Conservation (phyloP, 2,888 invertebrate species). For the Hermaeophaga mercurialis region DNA sequence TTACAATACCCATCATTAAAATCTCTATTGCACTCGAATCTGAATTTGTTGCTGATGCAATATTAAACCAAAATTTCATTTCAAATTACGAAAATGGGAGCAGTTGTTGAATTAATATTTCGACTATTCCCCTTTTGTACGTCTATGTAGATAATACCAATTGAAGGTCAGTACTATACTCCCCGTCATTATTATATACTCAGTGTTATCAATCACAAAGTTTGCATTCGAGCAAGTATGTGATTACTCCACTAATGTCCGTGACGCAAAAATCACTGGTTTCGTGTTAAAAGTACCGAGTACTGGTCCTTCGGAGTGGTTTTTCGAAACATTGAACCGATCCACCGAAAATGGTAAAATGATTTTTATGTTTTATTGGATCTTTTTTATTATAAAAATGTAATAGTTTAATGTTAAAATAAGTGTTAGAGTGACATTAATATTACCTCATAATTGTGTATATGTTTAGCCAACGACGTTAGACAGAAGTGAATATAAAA, state of each 20-base stretch:
- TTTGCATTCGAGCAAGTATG: conserved; percentile 13
- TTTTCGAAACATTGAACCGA: background rate
- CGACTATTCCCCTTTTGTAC: conserved; percentile 7
- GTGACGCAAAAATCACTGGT: background rate
- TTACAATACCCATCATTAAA: no score
- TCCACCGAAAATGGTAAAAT: background rate
- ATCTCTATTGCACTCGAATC: no score
- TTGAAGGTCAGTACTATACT: conserved; percentile 20
- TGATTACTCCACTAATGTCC: conserved; percentile 1
- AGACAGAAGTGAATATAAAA: background rate
- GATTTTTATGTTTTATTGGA: background rate
- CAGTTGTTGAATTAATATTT: no score
- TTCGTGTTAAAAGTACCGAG: background rate
- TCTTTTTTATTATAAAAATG: no score
- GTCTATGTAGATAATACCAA: conserved; percentile 19
- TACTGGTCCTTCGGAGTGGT: background rate
- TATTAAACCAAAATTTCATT: no score
- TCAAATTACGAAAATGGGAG: no score
- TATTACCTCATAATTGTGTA: no score
- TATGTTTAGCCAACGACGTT: no score
- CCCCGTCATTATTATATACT: conserved; percentile 9
- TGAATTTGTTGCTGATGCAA: no score
- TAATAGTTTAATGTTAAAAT: no score
- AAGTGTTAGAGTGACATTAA: no score
- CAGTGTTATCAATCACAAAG: conserved; percentile 18